Evolutionary conservation across 2,888 invertebrate genomes (phyloP), one percentile per base, ranked within the genome.

Genomic region (Rosalia funebris): DNA sequence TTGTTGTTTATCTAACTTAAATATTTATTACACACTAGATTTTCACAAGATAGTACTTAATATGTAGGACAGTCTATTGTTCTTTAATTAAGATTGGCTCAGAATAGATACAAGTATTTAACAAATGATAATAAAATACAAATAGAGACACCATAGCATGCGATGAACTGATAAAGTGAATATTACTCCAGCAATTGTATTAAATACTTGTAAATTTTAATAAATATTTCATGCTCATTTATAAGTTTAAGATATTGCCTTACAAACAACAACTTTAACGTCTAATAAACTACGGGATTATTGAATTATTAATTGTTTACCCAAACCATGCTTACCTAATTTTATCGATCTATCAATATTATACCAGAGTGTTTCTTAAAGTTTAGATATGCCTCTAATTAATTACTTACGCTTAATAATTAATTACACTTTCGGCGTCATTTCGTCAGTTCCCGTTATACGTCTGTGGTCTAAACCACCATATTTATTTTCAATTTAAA

Each of bases 121-220:
- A 60, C 62, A 62, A 60, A 60, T 57, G 57, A 58, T 61, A 64
- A 59, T 65, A 62, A 59, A 62, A 54, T 60, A 53, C 45, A 54
- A 57, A 56, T 53, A 57, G 57, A 63, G 53, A 59, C 58, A 62
- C 25, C 14, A 10, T 17, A 42, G 46, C 71, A 71, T 68, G 71
- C 71, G 59, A 71, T 65, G 61, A 48, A 57, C 63, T 63, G 63
- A 69, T 69, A 69, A 71, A 69, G 61, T 66, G 65, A 60, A 61
- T 65, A 61, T 68, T 65, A 62, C 62, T 61, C 57, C 55, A 53
- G 54, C 60, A 64, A 65, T 66, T 65, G 66, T 66, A 67, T 66
- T 63, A 50, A 50, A 11, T 37, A 36, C 17, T 48, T 48, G 48
- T 37, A 36, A 48, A 48, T 37, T 60, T 57, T 57, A 60, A n/a